Evolutionary conservation across 1,140 invertebrate genomes (phyloP), one percentile per base, ranked within the genome.

Genomic region (Caenorhabditis briggsae): DNA sequence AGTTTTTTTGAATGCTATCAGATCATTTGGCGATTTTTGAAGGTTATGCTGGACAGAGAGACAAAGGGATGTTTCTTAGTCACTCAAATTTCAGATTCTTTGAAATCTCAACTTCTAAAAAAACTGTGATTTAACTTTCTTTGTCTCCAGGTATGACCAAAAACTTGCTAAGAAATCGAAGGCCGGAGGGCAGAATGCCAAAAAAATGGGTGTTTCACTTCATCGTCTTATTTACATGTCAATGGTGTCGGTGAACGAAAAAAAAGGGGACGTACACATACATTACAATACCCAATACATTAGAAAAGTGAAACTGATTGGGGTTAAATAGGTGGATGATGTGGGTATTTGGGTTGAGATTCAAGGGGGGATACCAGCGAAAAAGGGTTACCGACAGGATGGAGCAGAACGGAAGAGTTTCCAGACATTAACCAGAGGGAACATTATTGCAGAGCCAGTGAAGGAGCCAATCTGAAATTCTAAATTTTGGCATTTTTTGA

Each of bases 381-480:
- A 33, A 25, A 33, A 46, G 41, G 50, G 50, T n/a, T 53, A 78
- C 5, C 70, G 43, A 23, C 89, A 89, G 14, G 64, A 41, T 56
- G 87, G 90, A 9, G 89, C 91, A 65, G 86, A 86, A 55, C 92
- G 86, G 89, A 96, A 97, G 3, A 95, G 89, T 16, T 93, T 88
- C 1, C 94, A 94, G 89, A 95, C 94, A 93, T 96, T 96, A 83
- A 97, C 94, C 58, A 96, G 91, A 83, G 95, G 87, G 93, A 96
- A 97, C 78, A 94, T 95, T 1, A 94, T 90, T 11, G 95, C 89
- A n/a, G 96, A 95, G 46, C 96, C 96, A 33, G 95, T 86, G 0
- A 95, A 93, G 2, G 96, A 96, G 48, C 96, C 96, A 56, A 95
- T 90, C 93, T 97, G 70, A 58, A 84, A 70, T 2, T 12, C 16